phyloP scores from a whole-genome alignment of 1,140 invertebrate species.

The Brachionus rotundiformis region DNA sequence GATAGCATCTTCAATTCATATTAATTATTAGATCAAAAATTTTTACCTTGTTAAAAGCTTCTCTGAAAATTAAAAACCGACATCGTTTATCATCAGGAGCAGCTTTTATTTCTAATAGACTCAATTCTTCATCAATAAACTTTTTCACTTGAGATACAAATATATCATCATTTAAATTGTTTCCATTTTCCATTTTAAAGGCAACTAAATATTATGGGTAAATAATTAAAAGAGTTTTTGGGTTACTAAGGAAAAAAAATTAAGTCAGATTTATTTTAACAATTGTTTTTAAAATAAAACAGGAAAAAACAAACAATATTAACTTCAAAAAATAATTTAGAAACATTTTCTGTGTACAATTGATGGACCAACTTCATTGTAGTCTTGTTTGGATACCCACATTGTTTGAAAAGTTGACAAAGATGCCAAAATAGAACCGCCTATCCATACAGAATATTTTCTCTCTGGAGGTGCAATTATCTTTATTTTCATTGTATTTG shows the following conservation, averaged over 20 bases:
- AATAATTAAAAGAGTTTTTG: not conserved
- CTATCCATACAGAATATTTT: conserved; percentile 64
- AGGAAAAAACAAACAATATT: conserved; percentile 67
- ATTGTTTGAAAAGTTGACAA: conserved; percentile 68
- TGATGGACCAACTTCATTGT: conserved; percentile 87
- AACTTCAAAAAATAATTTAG: conserved; percentile 68
- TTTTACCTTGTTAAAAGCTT: conserved; percentile 31
- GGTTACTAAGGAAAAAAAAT: not conserved
- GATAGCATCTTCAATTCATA: not conserved
- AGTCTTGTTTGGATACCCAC: conserved; percentile 91
- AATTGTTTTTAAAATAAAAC: conserved; percentile 66
- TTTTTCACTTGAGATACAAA: not conserved
- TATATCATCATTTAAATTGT: not conserved
- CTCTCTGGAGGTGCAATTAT: conserved; percentile 66
- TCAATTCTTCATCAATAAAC: not conserved
- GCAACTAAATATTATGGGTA: not conserved
- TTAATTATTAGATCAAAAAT: not conserved
- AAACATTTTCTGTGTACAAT: conserved; percentile 93
- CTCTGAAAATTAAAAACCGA: not conserved
- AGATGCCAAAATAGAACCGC: conserved; percentile 64
- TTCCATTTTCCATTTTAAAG: not conserved
- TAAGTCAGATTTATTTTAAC: not conserved
- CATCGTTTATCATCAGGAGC: not conserved
- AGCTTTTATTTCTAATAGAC: not conserved
- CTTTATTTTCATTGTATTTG: conserved; percentile 64